These are phyloP conservation scores for Zeus faber DNA, from an alignment of 2,113 vertebrate species.

Conservation along the genomic window DNA sequence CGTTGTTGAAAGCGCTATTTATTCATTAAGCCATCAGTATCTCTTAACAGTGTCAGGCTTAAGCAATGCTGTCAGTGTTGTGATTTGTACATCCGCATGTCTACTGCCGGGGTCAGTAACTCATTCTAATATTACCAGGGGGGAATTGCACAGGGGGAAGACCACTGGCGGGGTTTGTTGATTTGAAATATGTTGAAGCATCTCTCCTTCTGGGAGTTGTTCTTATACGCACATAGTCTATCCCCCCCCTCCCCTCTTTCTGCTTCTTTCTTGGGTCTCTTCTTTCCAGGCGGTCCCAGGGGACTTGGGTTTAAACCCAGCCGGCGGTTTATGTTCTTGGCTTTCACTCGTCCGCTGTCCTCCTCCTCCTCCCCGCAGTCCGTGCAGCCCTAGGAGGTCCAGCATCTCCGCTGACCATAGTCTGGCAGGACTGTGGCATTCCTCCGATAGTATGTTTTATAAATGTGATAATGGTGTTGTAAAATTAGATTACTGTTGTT, in stretches of 20 bases:
- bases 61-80: constrained; percentile 16
- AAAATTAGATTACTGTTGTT: constrained; percentile 29
- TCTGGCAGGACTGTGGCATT: constrained; percentile 32
- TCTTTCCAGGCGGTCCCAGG: constrained; percentile 4
- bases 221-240: constrained; percentile 2
- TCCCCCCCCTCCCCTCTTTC: constrained; percentile 8
- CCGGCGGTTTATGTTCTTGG: constrained; percentile 30
- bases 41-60: constrained; percentile 7
- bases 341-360: constrained; percentile 6
- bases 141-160: constrained; percentile 11
- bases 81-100: constrained; percentile 28
- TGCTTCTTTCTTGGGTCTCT: not conserved
- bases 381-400: constrained; percentile 13
- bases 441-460: constrained; percentile 48
- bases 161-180: constrained; percentile 8
- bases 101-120: constrained; percentile 25
- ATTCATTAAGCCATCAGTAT: constrained; percentile 21
- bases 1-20: constrained; percentile 26
- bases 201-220: constrained; percentile 1
- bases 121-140: constrained; percentile 16
- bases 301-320: constrained; percentile 14
- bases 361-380: constrained; percentile 9
- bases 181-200: constrained; percentile 30
- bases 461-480: constrained; percentile 59
- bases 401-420: constrained; percentile 22